A percentile compares a stretch with the other conserved stretches of the same genome.
Evolutionary conservation across 1,140 invertebrate species (phyloP).

Genomic region (Drosophila auraria): DNA sequence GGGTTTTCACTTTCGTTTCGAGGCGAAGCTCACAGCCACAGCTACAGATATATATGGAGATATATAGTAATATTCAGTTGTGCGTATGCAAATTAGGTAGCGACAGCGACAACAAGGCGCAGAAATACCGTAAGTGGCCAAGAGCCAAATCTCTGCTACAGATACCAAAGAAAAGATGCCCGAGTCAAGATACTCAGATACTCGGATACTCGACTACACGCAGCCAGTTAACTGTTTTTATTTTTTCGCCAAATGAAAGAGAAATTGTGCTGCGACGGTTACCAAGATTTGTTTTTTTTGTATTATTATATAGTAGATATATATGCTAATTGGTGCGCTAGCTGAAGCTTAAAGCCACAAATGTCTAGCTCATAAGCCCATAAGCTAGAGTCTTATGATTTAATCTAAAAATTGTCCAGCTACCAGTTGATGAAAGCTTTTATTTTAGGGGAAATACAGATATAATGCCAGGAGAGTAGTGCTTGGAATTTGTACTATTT

Average conservation of each 20-base stretch:
- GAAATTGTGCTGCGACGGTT: slow-evolving; percentile 63
- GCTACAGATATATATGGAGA: background rate
- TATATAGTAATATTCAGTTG: slow-evolving; percentile 25
- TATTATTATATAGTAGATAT: slow-evolving; percentile 15
- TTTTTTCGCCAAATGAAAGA: slow-evolving; percentile 77
- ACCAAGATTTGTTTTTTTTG: slow-evolving; percentile 47
- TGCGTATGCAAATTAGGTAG: slow-evolving; percentile 78
- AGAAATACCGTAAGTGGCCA: slow-evolving; percentile 76
- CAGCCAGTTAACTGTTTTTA: slow-evolving; percentile 71
- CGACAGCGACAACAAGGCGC: slow-evolving; percentile 68
- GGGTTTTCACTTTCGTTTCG: slow-evolving; percentile 77
- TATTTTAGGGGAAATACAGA: background rate
- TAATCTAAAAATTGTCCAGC: slow-evolving; percentile 3
- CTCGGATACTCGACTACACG: slow-evolving; percentile 1
- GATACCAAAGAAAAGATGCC: slow-evolving; percentile 56
- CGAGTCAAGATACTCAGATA: slow-evolving; percentile 24
- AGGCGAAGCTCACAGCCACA: background rate
- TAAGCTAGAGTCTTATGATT: slow-evolving; percentile 19
- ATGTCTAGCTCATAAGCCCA: slow-evolving; percentile 22
- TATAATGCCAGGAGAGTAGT: background rate
- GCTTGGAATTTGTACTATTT: background rate
- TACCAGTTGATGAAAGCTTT: slow-evolving; percentile 1
- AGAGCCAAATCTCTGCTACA: slow-evolving; percentile 74
- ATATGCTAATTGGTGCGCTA: slow-evolving; percentile 76
- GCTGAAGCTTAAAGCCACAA: slow-evolving; percentile 39